Evolutionary conservation across 2,797 vertebrate genomes (phyloP).

Genomic region (Propithecus deckenii): DNA sequence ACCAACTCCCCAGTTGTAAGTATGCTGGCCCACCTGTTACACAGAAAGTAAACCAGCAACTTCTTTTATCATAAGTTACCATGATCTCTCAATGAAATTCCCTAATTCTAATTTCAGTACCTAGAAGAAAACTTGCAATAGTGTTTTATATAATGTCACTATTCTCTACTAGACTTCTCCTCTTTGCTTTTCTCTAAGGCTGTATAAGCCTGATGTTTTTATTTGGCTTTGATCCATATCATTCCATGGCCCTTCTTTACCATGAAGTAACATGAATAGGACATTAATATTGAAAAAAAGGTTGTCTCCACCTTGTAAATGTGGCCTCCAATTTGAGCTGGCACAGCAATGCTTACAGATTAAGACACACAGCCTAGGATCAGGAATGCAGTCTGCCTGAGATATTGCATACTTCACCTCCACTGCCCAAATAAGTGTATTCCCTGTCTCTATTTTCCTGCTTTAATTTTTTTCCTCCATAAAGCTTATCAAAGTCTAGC

Average conservation of each 20-base stretch:
- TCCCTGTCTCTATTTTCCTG: background rate
- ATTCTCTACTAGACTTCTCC: background rate
- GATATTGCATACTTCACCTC: rapidly evolving
- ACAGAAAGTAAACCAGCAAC: background rate
- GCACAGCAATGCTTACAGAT: background rate
- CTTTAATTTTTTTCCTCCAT: background rate
- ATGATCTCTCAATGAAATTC: background rate
- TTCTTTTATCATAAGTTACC: background rate
- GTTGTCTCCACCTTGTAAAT: background rate
- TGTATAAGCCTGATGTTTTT: background rate
- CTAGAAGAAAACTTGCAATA: background rate
- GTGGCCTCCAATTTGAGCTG: background rate
- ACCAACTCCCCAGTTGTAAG: background rate
- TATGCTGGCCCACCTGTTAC: background rate
- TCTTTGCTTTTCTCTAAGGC: background rate
- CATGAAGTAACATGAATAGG: background rate
- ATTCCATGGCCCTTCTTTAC: background rate
- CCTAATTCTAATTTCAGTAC: background rate
- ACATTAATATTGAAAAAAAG: background rate
- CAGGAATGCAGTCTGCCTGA: background rate
- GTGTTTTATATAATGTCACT: background rate
- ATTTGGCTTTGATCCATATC: background rate
- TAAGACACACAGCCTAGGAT: background rate
- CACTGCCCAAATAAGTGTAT: background rate
- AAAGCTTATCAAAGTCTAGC: background rate